Base-by-base conservation (phyloP, 2,113 vertebrate genomes). In the Hippopotamus amphibius region DNA sequence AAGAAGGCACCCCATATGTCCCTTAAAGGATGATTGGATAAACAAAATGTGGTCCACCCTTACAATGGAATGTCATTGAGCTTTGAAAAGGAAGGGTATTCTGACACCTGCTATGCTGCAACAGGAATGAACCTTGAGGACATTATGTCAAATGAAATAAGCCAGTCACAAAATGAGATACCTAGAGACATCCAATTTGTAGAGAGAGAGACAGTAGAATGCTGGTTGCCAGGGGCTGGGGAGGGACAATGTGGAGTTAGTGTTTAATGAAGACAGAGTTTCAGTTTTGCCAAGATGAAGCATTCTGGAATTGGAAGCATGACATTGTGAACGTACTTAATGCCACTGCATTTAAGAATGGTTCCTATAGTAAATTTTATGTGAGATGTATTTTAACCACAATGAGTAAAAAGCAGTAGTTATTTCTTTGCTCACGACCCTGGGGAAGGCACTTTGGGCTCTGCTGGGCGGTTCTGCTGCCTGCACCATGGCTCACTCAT, bases 171-270 rank as follows among this genome's bases (percentile, higher is more conserved):
- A 24, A 57, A 43, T 16, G 43, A 14, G 22, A 4, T 5, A 4
- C 22, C 43, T 37, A 48, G 80, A 16, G 30, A 8, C 6, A 4
- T 22, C 22, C 6, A 6, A 1, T 28, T 72, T 24, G 15, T 3
- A 72, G 43, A 77, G 71, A 65, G 16, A 43, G 5, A 77, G 30
- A 68, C 11, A 71, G 33, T 10, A 11, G 43, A 11, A 1, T 4
- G 55, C 22, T n/a, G 50, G 65, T 13, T 48, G 10, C 22, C 55
- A 28, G 41, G 41, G 22, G 6, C n/a, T 37, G 2, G 46, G 24
- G 19, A 6, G 14, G 14, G 53, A 21, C 26, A 24, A 5, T 0
- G 0, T 0, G 8, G 28, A 33, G 13, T 16, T 2, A 30, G 55
- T n/a, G 53, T 82, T 26, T 14, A 59, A 21, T 15, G 79, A 22